Conservation (phyloP, 2,113 vertebrate species). For the Channa argus region DNA sequence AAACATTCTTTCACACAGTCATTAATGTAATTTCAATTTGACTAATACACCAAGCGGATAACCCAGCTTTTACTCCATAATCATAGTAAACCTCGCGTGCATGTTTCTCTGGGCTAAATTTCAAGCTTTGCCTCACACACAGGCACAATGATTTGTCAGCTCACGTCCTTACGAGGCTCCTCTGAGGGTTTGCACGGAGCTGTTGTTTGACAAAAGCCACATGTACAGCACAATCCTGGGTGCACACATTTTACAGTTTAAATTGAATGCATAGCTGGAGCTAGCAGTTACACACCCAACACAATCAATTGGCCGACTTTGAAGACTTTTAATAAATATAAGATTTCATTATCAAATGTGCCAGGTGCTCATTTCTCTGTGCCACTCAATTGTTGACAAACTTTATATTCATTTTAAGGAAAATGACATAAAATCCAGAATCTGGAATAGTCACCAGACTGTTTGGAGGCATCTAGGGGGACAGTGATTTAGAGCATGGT, state of each 20-base stretch:
- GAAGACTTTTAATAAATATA: too few relatives aligned
- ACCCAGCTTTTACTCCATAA: slow-evolving; percentile 28
- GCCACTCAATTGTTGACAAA: too few relatives aligned
- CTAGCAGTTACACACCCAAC: too few relatives aligned
- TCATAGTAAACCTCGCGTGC: slow-evolving; percentile 30
- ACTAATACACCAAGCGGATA: slow-evolving; percentile 48
- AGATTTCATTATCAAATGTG: too few relatives aligned
- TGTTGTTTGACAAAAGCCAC: slow-evolving; percentile 37
- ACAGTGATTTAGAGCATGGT: too few relatives aligned
- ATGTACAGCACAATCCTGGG: neutral
- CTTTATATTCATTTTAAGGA: too few relatives aligned
- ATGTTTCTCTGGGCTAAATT: slow-evolving; percentile 27
- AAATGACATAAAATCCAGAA: too few relatives aligned
- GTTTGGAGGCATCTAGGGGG: too few relatives aligned
- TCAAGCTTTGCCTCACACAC: slow-evolving; percentile 1
- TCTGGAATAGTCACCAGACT: too few relatives aligned
- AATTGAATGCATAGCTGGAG: neutral
- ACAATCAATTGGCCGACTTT: too few relatives aligned
- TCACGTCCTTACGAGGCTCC: slow-evolving; percentile 32
- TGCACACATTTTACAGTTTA: neutral
- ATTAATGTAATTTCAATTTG: slow-evolving; percentile 52
- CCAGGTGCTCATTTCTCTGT: too few relatives aligned
- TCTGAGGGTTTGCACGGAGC: slow-evolving; percentile 27
- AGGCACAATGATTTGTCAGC: slow-evolving; percentile 31
- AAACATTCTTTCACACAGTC: slow-evolving; percentile 51